Conservation (phyloP, 2,888 invertebrate species). For the Vesta saturnalis region DNA sequence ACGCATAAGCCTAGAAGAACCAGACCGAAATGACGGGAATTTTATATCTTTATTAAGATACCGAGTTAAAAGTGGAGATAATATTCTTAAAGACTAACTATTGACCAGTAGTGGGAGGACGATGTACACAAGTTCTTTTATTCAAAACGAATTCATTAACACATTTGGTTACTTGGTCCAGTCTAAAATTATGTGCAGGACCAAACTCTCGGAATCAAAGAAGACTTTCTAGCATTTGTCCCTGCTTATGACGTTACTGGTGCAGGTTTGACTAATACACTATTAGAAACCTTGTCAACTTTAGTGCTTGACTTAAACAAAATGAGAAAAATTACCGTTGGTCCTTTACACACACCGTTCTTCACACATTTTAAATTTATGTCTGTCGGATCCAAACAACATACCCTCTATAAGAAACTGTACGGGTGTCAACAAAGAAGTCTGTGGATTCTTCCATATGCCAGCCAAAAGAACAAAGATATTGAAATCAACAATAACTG, state of each 20-base stretch:
- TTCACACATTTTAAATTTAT: not conserved
- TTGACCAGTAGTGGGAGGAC: no score
- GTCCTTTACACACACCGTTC: not conserved
- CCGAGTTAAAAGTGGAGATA: no score
- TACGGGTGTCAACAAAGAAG: not conserved
- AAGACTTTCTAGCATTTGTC: no score
- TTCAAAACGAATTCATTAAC: no score
- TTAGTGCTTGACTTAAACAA: not conserved
- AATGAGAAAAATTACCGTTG: not conserved
- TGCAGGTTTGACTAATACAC: not conserved
- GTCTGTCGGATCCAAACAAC: not conserved
- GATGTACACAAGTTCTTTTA: no score
- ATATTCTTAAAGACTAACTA: no score
- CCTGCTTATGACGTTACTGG: not conserved
- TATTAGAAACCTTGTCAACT: no score
- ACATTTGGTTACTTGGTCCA: not conserved
- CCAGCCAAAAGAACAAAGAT: not conserved
- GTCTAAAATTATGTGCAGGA: not conserved
- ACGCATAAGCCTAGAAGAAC: no score
- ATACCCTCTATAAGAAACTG: not conserved
- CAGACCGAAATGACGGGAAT: no score
- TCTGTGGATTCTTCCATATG: not conserved
- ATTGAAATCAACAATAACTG: no score
- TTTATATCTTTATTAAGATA: no score
- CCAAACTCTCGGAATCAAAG: not conserved